Percentiles rank a stretch among this genome's conserved stretches.
phyloP scores from a whole-genome alignment of 2,797 vertebrate genomes.

The Peromyscus attwateri region DNA sequence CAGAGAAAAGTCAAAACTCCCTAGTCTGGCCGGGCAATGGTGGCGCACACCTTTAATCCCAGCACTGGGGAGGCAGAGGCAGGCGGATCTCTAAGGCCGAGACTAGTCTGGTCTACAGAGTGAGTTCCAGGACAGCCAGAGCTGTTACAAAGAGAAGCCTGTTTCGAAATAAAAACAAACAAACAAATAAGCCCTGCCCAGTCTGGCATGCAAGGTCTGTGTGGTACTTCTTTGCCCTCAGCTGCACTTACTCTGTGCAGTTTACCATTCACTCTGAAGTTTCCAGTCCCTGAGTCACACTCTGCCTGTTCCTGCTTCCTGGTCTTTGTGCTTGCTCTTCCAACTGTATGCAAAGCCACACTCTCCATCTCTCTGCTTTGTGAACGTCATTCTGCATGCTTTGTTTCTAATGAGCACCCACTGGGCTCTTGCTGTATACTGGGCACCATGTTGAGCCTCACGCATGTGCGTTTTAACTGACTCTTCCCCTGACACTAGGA shows the following conservation, averaged over 20 bases:
- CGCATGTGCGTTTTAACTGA: not conserved
- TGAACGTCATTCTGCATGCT: not conserved
- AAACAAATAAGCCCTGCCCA: not conserved
- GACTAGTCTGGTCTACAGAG: not conserved
- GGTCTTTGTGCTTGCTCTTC: not conserved
- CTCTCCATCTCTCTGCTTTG: constrained; percentile 17
- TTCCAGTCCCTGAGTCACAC: not conserved
- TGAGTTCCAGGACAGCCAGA: not conserved
- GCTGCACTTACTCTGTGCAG: too few species aligned
- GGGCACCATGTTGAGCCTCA: not conserved
- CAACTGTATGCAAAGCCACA: not conserved
- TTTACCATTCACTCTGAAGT: not conserved
- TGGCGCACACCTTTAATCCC: not conserved
- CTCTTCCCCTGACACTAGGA: not conserved
- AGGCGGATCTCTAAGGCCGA: not conserved
- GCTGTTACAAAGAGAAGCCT: not conserved
- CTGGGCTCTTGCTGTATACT: not conserved
- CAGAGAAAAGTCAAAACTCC: not conserved
- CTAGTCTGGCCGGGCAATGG: not conserved
- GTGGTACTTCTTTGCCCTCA: not conserved
- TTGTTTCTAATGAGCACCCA: constrained; percentile 16
- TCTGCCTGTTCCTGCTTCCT: not conserved
- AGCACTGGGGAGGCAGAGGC: not conserved
- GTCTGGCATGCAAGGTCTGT: not conserved
- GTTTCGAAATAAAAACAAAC: not conserved